Evolutionary conservation across 1,140 invertebrate genomes (phyloP), one percentile per base, ranked within the genome.

Genomic region (Helicorthomorpha holstii): DNA sequence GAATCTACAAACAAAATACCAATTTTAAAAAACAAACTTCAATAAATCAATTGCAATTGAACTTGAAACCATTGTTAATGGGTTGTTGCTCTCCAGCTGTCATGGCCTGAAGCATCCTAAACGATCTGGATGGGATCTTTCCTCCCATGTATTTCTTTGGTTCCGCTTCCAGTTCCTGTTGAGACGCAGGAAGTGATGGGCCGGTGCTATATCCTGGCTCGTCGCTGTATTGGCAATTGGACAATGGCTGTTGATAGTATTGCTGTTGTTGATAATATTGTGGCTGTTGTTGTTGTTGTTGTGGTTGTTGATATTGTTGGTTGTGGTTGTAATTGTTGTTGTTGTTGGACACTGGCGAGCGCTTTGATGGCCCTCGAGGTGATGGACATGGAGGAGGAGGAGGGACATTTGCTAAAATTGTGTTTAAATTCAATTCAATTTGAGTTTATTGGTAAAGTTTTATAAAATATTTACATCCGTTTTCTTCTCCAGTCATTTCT

Each of bases 41-140:
- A n/a, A n/a, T n/a, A n/a, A n/a, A n/a, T n/a, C n/a, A n/a, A n/a
- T n/a, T n/a, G n/a, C n/a, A n/a, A n/a, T n/a, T n/a, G n/a, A n/a
- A n/a, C n/a, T n/a, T n/a, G n/a, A n/a, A n/a, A n/a, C n/a, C n/a
- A n/a, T n/a, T n/a, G n/a, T n/a, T n/a, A n/a, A n/a, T n/a, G n/a
- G n/a, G n/a, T n/a, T n/a, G n/a, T n/a, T n/a, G n/a, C n/a, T n/a
- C n/a, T n/a, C n/a, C n/a, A n/a, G 55, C 64, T 27, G 66, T 68
- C 57, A 68, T 63, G 14, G 60, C 58, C 51, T 73, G 70, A 4
- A 73, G 62, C 27, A 72, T 62, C 51, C 66, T 55, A 59, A 73
- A 73, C 43, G 70, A 71, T 51, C 66, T 68, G 26, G 71, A 73
- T n/a, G 71, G 69, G 50, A 71, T 71, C 55, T 64, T 58, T 48